phyloP scores from a whole-genome alignment of 2,113 vertebrate genomes.

The Phaethon lepturus region DNA sequence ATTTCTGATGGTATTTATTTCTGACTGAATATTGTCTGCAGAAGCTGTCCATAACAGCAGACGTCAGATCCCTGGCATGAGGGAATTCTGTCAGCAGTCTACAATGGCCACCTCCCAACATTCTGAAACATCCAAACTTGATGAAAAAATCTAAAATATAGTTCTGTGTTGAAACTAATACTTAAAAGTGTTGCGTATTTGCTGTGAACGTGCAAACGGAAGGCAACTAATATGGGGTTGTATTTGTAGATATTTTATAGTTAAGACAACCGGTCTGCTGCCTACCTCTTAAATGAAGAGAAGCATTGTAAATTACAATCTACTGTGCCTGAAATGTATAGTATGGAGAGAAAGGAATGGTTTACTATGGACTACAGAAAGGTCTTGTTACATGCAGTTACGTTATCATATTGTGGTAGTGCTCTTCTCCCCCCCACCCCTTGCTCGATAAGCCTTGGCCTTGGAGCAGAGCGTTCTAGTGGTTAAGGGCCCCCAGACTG shows the following conservation, averaged over 20 bases:
- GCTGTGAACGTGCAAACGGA: background rate
- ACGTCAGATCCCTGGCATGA: background rate
- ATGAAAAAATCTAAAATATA: background rate
- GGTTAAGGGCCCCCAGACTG: too few relatives aligned
- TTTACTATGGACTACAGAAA: background rate
- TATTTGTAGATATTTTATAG: background rate
- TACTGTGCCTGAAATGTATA: background rate
- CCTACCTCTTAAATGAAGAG: background rate
- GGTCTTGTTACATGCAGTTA: background rate
- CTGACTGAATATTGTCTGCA: background rate
- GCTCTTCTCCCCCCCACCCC: too few relatives aligned
- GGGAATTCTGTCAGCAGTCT: background rate
- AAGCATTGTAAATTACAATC: background rate
- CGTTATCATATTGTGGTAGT: background rate
- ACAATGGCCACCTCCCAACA: background rate
- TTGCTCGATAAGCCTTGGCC: too few relatives aligned
- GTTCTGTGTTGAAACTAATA: background rate
- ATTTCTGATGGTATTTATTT: background rate
- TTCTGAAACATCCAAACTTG: background rate
- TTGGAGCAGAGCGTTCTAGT: too few relatives aligned
- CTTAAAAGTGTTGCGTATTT: background rate
- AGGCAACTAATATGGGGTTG: background rate
- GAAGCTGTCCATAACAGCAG: background rate
- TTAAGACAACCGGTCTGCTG: background rate
- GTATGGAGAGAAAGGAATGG: background rate